A percentile compares a stretch with the other conserved stretches of the same genome.
Conservation (phyloP, 2,888 invertebrate species). For the Leptogaster cylindrica region DNA sequence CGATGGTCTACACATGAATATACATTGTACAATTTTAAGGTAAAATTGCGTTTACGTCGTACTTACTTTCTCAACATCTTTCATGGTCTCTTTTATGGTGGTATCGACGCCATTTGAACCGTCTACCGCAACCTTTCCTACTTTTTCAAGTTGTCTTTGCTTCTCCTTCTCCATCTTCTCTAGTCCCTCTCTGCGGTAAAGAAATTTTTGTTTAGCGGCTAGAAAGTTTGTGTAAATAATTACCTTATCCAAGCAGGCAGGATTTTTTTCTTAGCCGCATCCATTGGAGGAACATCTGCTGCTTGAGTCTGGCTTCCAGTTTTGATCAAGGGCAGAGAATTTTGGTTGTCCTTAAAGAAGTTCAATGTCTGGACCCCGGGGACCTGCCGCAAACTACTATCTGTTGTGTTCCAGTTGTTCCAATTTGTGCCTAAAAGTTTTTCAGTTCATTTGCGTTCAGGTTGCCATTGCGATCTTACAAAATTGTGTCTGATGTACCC, state of each 20-base stretch:
- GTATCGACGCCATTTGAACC: not conserved
- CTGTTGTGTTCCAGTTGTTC: slow-evolving; percentile 43
- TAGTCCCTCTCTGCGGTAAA: slow-evolving; percentile 71
- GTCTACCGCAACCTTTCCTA: slow-evolving; percentile 54
- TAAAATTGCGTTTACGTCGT: not conserved
- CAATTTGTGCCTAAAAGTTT: slow-evolving; percentile 38
- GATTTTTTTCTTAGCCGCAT: slow-evolving; percentile 85
- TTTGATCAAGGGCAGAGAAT: not conserved
- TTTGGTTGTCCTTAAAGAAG: not conserved
- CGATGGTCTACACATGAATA: slow-evolving; percentile 6
- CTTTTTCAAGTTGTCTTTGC: slow-evolving; percentile 81
- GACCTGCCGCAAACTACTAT: not conserved
- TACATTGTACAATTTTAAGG: no score
- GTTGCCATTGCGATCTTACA: slow-evolving; percentile 41
- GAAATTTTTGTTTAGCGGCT: not conserved
- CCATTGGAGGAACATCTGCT: slow-evolving; percentile 63
- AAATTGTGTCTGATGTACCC: slow-evolving; percentile 40
- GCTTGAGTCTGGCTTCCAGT: not conserved
- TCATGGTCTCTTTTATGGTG: not conserved
- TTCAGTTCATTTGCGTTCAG: not conserved
- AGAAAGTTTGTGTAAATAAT: slow-evolving; percentile 64
- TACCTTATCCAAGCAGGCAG: slow-evolving; percentile 98
- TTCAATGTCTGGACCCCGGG: slow-evolving; percentile 13
- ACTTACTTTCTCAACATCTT: not conserved
- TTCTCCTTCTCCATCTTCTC: slow-evolving; percentile 98